Percentiles rank a stretch among this genome's conserved stretches.
Evolutionary conservation across 2,797 vertebrate genomes (phyloP).

Genomic region (Galago senegalensis): DNA sequence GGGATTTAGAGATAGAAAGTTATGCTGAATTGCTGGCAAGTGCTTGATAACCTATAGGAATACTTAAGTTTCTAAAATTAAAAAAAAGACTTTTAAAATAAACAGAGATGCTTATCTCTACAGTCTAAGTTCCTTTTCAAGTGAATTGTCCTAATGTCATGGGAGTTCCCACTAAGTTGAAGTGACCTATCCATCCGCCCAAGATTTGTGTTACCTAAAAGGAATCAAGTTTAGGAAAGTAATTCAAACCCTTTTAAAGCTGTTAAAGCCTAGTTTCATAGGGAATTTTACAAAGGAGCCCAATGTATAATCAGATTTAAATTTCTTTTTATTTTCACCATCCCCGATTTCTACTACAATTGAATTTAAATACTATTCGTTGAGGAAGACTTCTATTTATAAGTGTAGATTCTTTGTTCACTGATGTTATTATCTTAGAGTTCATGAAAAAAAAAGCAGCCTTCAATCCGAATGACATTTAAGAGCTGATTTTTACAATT

Average conservation of each 20-base stretch:
- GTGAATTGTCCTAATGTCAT: background rate
- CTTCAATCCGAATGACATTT: slow-evolving; percentile 63
- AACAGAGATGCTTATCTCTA: background rate
- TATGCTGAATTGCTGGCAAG: background rate
- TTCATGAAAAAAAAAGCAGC: background rate
- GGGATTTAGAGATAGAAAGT: background rate
- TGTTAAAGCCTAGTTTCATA: background rate
- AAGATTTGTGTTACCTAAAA: background rate
- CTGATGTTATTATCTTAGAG: slow-evolving; percentile 22
- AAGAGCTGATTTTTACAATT: slow-evolving; percentile 55
- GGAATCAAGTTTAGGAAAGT: background rate
- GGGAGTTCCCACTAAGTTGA: background rate
- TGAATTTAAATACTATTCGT: slow-evolving; percentile 41
- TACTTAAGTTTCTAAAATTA: background rate
- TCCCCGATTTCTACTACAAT: background rate
- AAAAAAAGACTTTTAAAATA: background rate
- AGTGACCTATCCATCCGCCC: background rate
- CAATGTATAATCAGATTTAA: background rate
- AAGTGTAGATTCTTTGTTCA: slow-evolving; percentile 64
- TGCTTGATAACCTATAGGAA: background rate
- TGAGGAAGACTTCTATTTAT: slow-evolving; percentile 1
- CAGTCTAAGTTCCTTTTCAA: background rate
- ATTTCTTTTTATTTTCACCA: background rate
- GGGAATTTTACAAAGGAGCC: background rate
- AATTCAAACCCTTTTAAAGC: background rate